Conservation (phyloP, 2,797 vertebrate genomes). For the Mallotus villosus region DNA sequence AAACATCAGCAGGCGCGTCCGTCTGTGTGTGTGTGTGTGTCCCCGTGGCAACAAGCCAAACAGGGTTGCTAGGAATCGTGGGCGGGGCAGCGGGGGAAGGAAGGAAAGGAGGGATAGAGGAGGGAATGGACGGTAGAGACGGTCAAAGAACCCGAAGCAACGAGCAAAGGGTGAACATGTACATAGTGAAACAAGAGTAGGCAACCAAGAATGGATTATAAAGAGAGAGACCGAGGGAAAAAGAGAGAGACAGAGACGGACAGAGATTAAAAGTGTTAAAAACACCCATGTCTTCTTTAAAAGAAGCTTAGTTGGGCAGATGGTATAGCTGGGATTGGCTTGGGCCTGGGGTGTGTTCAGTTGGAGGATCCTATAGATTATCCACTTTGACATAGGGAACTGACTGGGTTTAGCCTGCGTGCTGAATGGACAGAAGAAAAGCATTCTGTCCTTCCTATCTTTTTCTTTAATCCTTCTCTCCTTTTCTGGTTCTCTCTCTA, state of each 20-base stretch:
- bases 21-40: constrained; percentile 30
- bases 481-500: background rate
- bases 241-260: background rate
- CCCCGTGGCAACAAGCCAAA: constrained; percentile 61
- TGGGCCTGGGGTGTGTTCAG: constrained; percentile 31
- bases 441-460: background rate
- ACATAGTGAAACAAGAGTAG: no score
- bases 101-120: constrained; percentile 6
- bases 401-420: constrained; percentile 29
- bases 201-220: background rate
- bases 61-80: constrained; percentile 35
- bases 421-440: background rate
- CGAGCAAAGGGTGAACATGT: background rate
- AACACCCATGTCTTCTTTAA: constrained; percentile 25
- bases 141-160: background rate
- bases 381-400: constrained; percentile 22
- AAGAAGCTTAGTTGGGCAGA: constrained; percentile 47
- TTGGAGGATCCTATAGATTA: constrained; percentile 51
- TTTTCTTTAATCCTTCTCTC: background rate
- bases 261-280: constrained; percentile 18
- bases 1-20: constrained; percentile 64
- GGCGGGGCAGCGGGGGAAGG: constrained; percentile 33
- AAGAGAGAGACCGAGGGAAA: constrained; percentile 9
- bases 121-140: background rate
- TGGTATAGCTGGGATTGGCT: constrained; percentile 38